Evolutionary conservation across 2,888 invertebrate genomes (phyloP).

Genomic region (Tetropium fuscum): DNA sequence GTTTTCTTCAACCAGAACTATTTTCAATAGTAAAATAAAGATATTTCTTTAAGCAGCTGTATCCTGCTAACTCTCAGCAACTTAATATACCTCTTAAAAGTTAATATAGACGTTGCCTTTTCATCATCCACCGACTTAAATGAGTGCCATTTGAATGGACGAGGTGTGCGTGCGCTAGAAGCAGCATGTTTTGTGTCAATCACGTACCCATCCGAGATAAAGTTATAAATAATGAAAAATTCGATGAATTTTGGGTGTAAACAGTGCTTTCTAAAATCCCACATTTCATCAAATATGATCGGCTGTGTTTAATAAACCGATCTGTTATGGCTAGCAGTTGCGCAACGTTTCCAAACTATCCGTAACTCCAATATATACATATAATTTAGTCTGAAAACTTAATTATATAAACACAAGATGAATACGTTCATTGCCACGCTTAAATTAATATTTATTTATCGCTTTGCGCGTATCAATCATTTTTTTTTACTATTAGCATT

Average conservation of each 20-base stretch:
- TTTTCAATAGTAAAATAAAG: no score
- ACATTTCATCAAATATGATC: slow-evolving; percentile 12
- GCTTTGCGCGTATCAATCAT: slow-evolving; percentile 9
- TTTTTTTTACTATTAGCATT: slow-evolving; percentile 6
- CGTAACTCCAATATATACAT: slow-evolving; percentile 20
- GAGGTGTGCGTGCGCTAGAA: no score
- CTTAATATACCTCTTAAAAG: no score
- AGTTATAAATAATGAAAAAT: slow-evolving; percentile 22
- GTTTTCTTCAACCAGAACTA: no score
- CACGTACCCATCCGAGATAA: slow-evolving; percentile 4
- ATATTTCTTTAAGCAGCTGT: no score
- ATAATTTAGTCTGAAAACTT: slow-evolving; percentile 24
- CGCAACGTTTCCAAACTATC: slow-evolving; percentile 28
- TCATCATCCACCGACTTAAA: no score
- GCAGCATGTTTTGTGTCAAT: slow-evolving; percentile 9
- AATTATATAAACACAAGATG: slow-evolving; percentile 18
- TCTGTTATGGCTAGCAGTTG: slow-evolving; percentile 35
- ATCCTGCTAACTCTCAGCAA: no score
- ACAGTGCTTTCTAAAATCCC: slow-evolving; percentile 12
- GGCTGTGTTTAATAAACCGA: slow-evolving; percentile 22
- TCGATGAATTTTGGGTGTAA: slow-evolving; percentile 19
- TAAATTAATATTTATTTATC: slow-evolving; percentile 16
- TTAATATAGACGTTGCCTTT: no score
- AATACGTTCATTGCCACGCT: slow-evolving; percentile 14
- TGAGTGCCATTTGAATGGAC: no score